Conservation (phyloP, 2,797 vertebrate species). For the Hemibagrus guttatus region DNA sequence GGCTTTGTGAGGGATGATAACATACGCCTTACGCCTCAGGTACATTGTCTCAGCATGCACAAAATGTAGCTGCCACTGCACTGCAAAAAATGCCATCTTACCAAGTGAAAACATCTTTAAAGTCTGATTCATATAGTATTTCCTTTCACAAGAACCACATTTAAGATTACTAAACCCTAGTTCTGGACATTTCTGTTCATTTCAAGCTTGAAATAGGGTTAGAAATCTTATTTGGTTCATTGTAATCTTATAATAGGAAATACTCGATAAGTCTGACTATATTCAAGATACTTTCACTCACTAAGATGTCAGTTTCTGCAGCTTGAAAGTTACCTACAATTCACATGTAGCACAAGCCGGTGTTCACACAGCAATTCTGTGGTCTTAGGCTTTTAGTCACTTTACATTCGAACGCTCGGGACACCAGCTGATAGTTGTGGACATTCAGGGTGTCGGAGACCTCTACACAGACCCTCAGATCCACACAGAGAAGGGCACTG, state of each 20-base stretch:
- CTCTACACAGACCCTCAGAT: conserved; percentile 98
- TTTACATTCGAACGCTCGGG: conserved; percentile 95
- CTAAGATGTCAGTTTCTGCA: too few species aligned
- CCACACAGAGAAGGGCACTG: conserved; percentile 89
- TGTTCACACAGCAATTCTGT: background rate
- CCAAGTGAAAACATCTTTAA: too few species aligned
- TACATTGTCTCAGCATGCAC: conserved; percentile 53
- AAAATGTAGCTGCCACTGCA: background rate
- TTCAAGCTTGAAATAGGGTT: too few species aligned
- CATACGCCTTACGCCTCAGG: conserved; percentile 95
- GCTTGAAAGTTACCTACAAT: background rate
- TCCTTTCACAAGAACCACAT: too few species aligned
- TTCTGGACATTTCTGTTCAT: too few species aligned
- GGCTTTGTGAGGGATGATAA: conserved; percentile 95
- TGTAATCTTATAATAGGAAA: too few species aligned
- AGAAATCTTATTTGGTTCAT: too few species aligned
- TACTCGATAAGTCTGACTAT: too few species aligned
- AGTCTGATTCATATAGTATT: too few species aligned
- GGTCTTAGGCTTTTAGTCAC: conserved; percentile 90
- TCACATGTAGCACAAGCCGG: background rate
- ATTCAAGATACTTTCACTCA: too few species aligned
- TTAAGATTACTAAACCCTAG: too few species aligned
- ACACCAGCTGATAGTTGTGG: conserved; percentile 96
- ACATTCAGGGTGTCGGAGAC: conserved; percentile 97
- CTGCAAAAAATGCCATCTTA: too few species aligned